phyloP scores from a whole-genome alignment of 2,113 vertebrate genomes.

The Hylia prasina region DNA sequence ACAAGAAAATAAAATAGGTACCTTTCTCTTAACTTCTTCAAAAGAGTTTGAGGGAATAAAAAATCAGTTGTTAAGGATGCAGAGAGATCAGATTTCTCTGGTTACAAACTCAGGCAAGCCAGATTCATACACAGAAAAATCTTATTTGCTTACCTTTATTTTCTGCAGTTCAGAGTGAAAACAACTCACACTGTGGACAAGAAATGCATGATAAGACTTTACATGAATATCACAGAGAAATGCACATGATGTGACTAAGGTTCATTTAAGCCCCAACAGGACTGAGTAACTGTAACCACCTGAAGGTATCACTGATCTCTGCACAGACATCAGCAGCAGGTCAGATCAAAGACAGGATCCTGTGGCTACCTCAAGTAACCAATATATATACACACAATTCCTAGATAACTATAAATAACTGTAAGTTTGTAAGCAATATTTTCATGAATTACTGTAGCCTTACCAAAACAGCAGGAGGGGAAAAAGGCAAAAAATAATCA shows the following conservation, averaged over 20 bases:
- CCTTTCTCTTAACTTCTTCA: not conserved
- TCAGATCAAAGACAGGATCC: not conserved
- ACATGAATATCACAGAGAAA: not conserved
- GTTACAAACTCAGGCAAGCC: not conserved
- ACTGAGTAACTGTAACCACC: not conserved
- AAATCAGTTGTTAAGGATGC: not conserved
- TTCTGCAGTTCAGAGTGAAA: not conserved
- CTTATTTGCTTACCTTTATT: not conserved
- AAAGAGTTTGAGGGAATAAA: not conserved
- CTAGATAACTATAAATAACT: not conserved
- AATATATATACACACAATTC: not conserved
- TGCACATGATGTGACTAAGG: fast-evolving
- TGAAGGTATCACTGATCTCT: not conserved
- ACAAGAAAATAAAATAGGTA: not conserved
- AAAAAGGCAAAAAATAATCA: not conserved
- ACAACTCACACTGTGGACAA: not conserved
- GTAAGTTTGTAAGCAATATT: not conserved
- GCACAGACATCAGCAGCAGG: not conserved
- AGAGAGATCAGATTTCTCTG: not conserved
- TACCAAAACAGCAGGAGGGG: not conserved
- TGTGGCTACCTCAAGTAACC: not conserved
- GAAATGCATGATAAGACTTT: not conserved
- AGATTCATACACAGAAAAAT: not conserved
- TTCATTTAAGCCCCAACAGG: not conserved
- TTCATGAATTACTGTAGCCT: not conserved